A percentile compares a stretch with the other conserved stretches of the same genome.
Evolutionary conservation across 2,113 vertebrate species (phyloP).

Genomic region (Cephalopterus ornatus): DNA sequence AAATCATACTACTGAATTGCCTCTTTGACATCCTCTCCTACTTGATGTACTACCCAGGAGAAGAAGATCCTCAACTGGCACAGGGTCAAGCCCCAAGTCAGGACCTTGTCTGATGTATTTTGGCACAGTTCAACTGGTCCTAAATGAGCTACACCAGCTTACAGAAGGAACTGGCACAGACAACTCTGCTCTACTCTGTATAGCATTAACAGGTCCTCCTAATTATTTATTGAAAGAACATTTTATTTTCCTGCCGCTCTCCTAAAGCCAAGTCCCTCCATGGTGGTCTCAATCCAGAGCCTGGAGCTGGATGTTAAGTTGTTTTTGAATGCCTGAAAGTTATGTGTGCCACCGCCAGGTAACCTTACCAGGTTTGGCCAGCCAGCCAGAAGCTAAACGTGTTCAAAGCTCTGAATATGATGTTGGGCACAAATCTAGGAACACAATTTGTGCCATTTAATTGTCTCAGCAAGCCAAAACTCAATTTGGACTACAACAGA

Average conservation of each 20-base stretch:
- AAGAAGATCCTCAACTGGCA: neutral
- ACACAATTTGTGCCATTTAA: neutral
- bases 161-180: constrained; percentile 44
- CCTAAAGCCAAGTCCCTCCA: constrained; percentile 17
- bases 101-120: neutral
- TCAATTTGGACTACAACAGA: neutral
- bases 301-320: neutral
- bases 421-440: neutral
- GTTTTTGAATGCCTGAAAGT: neutral
- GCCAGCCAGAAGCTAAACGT: neutral
- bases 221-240: constrained; percentile 49
- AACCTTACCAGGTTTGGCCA: neutral
- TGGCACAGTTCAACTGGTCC: neutral
- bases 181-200: neutral
- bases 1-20: neutral
- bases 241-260: constrained; percentile 35
- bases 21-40: neutral
- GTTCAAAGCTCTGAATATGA: neutral
- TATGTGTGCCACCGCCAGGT: neutral
- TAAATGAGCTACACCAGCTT: neutral
- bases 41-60: neutral
- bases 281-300: constrained; percentile 14
- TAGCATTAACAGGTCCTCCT: constrained; percentile 36
- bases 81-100: neutral
- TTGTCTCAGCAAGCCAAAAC: neutral